Conservation (phyloP, 2,113 vertebrate genomes). For the Bucco capensis region DNA sequence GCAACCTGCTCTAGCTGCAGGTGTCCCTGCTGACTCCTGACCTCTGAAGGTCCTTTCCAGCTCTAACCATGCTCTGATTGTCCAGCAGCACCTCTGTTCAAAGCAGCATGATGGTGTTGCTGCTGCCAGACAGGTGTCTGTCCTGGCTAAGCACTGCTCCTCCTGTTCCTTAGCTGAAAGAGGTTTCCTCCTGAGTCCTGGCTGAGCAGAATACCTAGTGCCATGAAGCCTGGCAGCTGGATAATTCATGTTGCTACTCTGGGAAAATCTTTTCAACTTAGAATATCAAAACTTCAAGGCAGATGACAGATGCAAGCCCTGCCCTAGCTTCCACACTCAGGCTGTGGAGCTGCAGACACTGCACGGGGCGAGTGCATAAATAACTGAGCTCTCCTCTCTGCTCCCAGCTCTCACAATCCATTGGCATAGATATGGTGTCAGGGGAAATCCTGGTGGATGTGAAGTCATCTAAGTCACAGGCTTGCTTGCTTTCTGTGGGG, state of each 20-base stretch:
- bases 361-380: neutral
- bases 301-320: conserved; percentile 38
- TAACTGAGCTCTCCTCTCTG: neutral
- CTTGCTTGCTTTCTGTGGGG: neutral
- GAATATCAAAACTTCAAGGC: conserved; percentile 55
- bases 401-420: neutral
- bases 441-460: neutral
- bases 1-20: too few relatives aligned
- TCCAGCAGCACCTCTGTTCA: too few relatives aligned
- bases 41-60: too few relatives aligned
- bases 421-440: neutral
- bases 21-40: too few relatives aligned
- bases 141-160: neutral
- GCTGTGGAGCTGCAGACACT: neutral
- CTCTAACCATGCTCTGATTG: too few relatives aligned
- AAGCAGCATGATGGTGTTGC: too few relatives aligned
- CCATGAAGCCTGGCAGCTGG: neutral
- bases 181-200: neutral
- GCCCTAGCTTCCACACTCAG: neutral
- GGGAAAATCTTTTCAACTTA: conserved; percentile 58
- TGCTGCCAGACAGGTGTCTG: neutral
- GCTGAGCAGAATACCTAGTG: neutral
- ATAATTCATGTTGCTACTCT: conserved; percentile 48
- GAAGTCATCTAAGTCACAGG: neutral
- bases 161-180: neutral